Conservation (phyloP, 2,888 invertebrate species). For the Tribolium freemani region DNA sequence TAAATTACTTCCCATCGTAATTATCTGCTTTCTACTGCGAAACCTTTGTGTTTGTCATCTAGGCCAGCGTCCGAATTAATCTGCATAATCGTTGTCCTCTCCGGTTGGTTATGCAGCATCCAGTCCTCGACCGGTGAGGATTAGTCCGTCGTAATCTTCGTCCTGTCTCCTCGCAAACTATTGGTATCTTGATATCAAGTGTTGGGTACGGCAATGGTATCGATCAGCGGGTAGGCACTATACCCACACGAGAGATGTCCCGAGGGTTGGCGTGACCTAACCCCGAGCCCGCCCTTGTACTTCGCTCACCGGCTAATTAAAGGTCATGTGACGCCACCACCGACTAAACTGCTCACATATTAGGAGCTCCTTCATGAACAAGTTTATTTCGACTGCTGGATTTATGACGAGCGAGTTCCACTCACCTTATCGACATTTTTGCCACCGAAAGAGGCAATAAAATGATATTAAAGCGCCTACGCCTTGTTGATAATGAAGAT, state of each 20-base stretch:
- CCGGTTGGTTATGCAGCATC: constrained; percentile 32
- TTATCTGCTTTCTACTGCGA: constrained; percentile 40
- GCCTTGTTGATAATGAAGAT: too few species aligned
- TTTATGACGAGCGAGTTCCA: too few species aligned
- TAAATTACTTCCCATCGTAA: constrained; percentile 42
- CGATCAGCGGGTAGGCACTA: constrained; percentile 53
- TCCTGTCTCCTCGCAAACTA: constrained; percentile 24
- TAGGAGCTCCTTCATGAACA: constrained; percentile 55
- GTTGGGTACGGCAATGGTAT: constrained; percentile 54
- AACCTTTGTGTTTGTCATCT: constrained; percentile 43
- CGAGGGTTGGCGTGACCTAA: constrained; percentile 64
- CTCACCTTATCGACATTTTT: too few species aligned
- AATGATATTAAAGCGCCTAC: too few species aligned
- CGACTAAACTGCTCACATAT: constrained; percentile 61
- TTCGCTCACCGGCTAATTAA: constrained; percentile 63
- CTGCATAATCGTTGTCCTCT: constrained; percentile 48
- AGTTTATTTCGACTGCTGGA: constrained; percentile 47
- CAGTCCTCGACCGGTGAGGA: constrained; percentile 14
- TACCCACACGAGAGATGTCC: constrained; percentile 56
- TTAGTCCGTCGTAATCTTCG: constrained; percentile 31
- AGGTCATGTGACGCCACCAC: constrained; percentile 64
- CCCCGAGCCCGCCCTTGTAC: constrained; percentile 62
- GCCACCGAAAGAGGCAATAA: too few species aligned
- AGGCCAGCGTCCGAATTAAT: constrained; percentile 46
- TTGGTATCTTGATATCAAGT: constrained; percentile 49